phyloP scores from a whole-genome alignment of 2,888 invertebrate species.

The Idaea straminata region DNA sequence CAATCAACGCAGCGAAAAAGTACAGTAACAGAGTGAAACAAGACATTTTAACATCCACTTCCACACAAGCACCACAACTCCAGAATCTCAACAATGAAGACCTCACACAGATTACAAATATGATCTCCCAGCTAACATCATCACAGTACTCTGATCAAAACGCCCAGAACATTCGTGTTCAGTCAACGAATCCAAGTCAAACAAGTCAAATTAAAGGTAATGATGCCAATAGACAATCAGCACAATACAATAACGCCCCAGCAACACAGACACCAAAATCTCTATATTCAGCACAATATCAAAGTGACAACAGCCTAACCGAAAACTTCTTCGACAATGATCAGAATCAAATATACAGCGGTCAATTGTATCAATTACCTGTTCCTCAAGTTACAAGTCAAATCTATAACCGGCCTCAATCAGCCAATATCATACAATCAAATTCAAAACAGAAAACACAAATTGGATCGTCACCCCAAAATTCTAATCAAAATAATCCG shows the following conservation, averaged over 20 bases:
- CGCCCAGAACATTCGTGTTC: conserved; percentile 29
- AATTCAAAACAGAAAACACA: conserved; percentile 17
- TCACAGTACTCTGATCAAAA: conserved; percentile 52
- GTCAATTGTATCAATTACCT: conserved; percentile 66
- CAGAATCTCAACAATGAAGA: conserved; percentile 56
- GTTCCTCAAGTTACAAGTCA: conserved; percentile 68
- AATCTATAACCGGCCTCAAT: conserved; percentile 55
- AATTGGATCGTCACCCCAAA: conserved; percentile 18
- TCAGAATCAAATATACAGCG: conserved; percentile 61
- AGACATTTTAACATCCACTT: conserved; percentile 43
- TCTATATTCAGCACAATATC: conserved; percentile 38
- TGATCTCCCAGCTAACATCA: conserved; percentile 64
- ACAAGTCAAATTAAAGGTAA: not conserved
- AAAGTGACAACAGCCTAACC: conserved; percentile 32
- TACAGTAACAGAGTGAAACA: conserved; percentile 62
- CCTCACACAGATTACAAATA: conserved; percentile 52
- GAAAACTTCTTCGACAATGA: conserved; percentile 33
- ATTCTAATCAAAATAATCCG: conserved; percentile 30
- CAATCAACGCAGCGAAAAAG: conserved; percentile 67
- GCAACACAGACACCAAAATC: conserved; percentile 37
- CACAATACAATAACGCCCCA: conserved; percentile 36
- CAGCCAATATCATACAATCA: conserved; percentile 37
- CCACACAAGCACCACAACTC: conserved; percentile 41
- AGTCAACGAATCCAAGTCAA: not conserved
- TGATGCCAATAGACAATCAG: conserved; percentile 23